Evolutionary conservation across 2,113 vertebrate species (phyloP).

Genomic region (Excalfactoria chinensis): DNA sequence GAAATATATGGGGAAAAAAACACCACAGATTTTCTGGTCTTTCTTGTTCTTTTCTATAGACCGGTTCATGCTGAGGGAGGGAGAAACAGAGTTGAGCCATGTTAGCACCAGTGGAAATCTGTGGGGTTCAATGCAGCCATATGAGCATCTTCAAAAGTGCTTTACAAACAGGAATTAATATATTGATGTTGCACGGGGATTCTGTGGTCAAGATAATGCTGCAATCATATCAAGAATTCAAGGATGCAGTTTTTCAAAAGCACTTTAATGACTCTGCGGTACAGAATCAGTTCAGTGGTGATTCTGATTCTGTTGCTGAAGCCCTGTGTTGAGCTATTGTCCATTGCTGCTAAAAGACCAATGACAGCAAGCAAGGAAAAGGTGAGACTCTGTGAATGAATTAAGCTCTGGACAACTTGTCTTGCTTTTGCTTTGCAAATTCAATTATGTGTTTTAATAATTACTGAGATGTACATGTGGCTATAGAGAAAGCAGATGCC

Average conservation of each 20-base stretch:
- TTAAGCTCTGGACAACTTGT: background rate
- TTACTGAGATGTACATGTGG: background rate
- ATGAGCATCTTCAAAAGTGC: conserved; percentile 36
- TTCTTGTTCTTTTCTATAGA: conserved; percentile 30
- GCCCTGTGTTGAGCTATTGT: background rate
- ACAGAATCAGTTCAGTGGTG: conserved; percentile 5
- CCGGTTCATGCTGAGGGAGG: background rate
- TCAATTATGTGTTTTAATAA: background rate
- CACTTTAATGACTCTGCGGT: conserved; percentile 18
- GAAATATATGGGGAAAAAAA: conserved; percentile 33
- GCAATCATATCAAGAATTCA: background rate
- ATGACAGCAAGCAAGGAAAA: background rate
- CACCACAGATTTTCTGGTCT: conserved; percentile 23
- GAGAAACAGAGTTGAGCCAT: background rate
- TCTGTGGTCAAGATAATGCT: conserved; percentile 1
- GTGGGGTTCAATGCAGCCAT: conserved; percentile 4
- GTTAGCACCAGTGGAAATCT: conserved; percentile 33
- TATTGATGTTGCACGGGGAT: background rate
- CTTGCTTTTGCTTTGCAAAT: background rate
- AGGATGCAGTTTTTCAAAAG: conserved; percentile 28
- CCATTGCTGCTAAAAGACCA: background rate
- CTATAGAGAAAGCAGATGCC: background rate
- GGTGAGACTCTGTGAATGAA: background rate
- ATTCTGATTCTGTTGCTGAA: background rate
- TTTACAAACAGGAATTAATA: conserved; percentile 27